Percentiles rank a stretch among this genome's conserved stretches.
Conservation (phyloP, 2,888 invertebrate genomes). For the Coecobrya sp. region DNA sequence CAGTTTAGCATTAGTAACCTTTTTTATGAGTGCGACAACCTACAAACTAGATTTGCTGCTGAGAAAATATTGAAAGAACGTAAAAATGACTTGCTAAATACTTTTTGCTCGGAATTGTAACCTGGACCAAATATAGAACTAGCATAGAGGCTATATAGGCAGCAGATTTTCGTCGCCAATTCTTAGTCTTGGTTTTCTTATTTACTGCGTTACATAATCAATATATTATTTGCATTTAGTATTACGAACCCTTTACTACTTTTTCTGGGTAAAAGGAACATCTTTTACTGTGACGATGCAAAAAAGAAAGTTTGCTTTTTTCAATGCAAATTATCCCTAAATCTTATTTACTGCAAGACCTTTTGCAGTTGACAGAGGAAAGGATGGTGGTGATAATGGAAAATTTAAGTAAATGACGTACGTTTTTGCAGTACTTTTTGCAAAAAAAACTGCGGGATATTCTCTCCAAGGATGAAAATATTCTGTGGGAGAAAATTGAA, state of each 20-base stretch:
- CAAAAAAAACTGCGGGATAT: not conserved
- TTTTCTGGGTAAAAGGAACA: too few species aligned
- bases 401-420: not conserved
- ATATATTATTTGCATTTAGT: not conserved
- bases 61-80: not conserved
- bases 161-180: not conserved
- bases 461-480: not conserved
- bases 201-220: constrained; percentile 6
- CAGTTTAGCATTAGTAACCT: constrained; percentile 21
- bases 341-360: constrained; percentile 21
- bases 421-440: not conserved
- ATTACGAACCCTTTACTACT: too few species aligned
- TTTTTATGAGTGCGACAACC: constrained; percentile 15
- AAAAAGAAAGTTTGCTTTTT: constrained; percentile 16
- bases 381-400: constrained; percentile 4
- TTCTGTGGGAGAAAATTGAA: not conserved
- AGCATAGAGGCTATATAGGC: not conserved
- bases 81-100: constrained; percentile 24
- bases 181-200: not conserved
- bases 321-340: constrained; percentile 10
- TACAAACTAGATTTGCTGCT: not conserved
- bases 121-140: not conserved
- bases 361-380: constrained; percentile 7
- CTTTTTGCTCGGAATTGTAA: not conserved
- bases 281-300: not conserved